These are phyloP conservation scores for Drosophila acutilabella DNA, from an alignment of 2,888 invertebrate genomes.

Conservation along the genomic window DNA sequence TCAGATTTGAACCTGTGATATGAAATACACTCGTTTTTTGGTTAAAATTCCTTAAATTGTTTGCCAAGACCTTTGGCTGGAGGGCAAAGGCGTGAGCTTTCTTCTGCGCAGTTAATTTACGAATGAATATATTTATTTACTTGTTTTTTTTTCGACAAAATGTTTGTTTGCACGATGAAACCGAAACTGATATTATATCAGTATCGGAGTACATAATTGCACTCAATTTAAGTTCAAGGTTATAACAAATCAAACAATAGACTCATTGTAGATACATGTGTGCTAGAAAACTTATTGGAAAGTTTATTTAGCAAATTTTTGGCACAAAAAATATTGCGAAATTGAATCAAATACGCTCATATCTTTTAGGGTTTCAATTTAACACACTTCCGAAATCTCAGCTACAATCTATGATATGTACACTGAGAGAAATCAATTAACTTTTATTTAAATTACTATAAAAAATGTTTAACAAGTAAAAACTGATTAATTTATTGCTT, in stretches of 20 bases:
- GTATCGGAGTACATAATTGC: constrained; percentile 42
- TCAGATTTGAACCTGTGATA: constrained; percentile 52
- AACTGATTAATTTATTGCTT: too few species aligned
- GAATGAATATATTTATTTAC: constrained; percentile 24
- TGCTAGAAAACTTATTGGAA: not conserved
- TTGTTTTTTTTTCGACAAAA: constrained; percentile 40
- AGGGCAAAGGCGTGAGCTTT: constrained; percentile 48
- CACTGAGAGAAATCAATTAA: too few species aligned
- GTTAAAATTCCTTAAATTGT: constrained; percentile 58
- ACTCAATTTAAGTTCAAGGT: constrained; percentile 71
- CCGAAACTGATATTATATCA: constrained; percentile 44
- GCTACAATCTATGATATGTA: too few species aligned
- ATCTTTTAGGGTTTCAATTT: constrained; percentile 11
- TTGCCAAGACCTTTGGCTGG: constrained; percentile 57
- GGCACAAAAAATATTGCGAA: constrained; percentile 28
- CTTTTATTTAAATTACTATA: too few species aligned
- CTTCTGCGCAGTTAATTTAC: constrained; percentile 52
- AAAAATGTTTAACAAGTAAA: too few species aligned
- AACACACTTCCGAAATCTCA: too few species aligned
- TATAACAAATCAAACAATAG: constrained; percentile 50
- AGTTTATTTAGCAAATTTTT: constrained; percentile 15
- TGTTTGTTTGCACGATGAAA: constrained; percentile 54
- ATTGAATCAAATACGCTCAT: constrained; percentile 37
- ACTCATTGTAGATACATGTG: constrained; percentile 16
- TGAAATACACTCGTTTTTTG: constrained; percentile 40